phyloP scores from a whole-genome alignment of 2,797 vertebrate genomes.

The Argyrosomus regius region DNA sequence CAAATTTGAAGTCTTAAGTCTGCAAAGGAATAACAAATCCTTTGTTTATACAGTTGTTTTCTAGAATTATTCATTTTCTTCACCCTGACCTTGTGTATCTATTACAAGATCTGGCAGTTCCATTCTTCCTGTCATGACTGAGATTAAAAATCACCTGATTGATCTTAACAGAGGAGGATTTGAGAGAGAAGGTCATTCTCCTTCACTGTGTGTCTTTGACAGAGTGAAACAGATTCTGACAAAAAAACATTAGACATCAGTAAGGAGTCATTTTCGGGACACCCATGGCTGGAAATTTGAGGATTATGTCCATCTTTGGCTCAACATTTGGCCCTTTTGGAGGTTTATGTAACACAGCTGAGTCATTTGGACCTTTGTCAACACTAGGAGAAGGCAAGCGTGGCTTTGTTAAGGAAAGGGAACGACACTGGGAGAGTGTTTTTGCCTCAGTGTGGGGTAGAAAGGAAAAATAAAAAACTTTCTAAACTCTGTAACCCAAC shows the following conservation, averaged over 20 bases:
- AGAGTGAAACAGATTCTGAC: constrained; percentile 32
- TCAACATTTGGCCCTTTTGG: constrained; percentile 69
- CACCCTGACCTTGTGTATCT: background rate
- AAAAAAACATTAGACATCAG: constrained; percentile 21
- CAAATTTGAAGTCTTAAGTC: background rate
- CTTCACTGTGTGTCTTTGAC: constrained; percentile 14
- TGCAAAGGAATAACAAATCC: constrained; percentile 11
- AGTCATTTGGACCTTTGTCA: constrained; percentile 82
- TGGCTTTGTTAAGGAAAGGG: constrained; percentile 54
- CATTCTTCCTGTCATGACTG: constrained; percentile 21
- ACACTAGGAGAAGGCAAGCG: constrained; percentile 62
- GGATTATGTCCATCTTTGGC: constrained; percentile 79
- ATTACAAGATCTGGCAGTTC: background rate
- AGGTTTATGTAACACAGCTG: constrained; percentile 81
- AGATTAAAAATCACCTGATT: constrained; percentile 20
- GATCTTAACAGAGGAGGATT: constrained; percentile 14
- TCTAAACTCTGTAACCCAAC: constrained; percentile 4
- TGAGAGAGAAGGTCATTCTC: constrained; percentile 14
- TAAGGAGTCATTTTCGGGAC: constrained; percentile 38
- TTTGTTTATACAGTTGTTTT: background rate
- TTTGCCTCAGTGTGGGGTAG: constrained; percentile 21
- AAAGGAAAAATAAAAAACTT: constrained; percentile 29
- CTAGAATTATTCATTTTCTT: background rate
- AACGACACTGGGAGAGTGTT: constrained; percentile 27
- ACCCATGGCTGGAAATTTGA: constrained; percentile 64